These are phyloP conservation scores for Rhyacophila evoluta DNA, from an alignment of 2,888 invertebrate species.

Conservation along the genomic window DNA sequence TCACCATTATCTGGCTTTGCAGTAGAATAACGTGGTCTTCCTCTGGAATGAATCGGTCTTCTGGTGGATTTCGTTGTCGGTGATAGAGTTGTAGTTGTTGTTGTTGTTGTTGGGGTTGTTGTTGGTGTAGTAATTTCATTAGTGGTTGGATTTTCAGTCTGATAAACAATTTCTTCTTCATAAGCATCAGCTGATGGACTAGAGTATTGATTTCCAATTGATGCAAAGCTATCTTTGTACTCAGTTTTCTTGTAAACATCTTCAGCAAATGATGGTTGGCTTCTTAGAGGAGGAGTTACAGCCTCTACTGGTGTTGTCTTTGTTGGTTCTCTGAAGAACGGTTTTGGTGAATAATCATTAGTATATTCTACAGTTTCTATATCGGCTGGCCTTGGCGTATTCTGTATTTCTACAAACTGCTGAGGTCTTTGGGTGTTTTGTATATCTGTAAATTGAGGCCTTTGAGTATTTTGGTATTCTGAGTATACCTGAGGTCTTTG, in stretches of 20 bases:
- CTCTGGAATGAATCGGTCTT: constrained; percentile 62
- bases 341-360: constrained; percentile 33
- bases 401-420: background rate
- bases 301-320: background rate
- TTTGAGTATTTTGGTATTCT: background rate
- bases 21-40: constrained; percentile 65
- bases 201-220: constrained; percentile 52
- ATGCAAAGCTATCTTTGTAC: constrained; percentile 52
- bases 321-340: constrained; percentile 35
- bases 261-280: constrained; percentile 44
- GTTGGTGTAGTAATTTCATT: constrained; percentile 58
- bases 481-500: background rate
- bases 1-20: constrained; percentile 64
- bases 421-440: background rate
- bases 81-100: constrained; percentile 56
- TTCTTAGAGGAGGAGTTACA: constrained; percentile 55
- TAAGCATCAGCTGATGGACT: constrained; percentile 30
- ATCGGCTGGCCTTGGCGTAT: background rate
- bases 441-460: background rate
- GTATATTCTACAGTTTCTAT: background rate
- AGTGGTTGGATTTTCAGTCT: constrained; percentile 56
- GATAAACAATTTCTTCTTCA: constrained; percentile 57
- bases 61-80: constrained; percentile 61
- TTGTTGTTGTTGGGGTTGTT: constrained; percentile 58
- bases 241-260: constrained; percentile 57